phyloP scores from a whole-genome alignment of 2,888 invertebrate genomes.

The Pollenia griseotomentosa region DNA sequence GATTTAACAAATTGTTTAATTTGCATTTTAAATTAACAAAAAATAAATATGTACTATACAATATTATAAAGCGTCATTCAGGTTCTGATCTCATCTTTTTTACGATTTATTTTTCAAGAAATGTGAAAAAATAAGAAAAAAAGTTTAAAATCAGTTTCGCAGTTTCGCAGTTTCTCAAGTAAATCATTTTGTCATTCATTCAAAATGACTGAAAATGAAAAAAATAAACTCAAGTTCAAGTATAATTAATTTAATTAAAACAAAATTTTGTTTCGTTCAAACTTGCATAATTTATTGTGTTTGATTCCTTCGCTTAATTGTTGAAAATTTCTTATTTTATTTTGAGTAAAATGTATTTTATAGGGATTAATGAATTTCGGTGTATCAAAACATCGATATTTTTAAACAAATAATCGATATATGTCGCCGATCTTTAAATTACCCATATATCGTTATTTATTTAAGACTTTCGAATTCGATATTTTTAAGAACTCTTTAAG shows the following conservation, averaged over 20 bases:
- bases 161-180: slow-evolving; percentile 27
- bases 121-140: slow-evolving; percentile 19
- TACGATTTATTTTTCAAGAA: slow-evolving; percentile 22
- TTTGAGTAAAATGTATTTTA: background rate
- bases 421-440: no score
- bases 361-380: no score
- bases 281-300: slow-evolving; percentile 22
- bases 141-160: background rate
- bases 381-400: no score
- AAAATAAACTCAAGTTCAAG: slow-evolving; percentile 70
- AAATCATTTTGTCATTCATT: slow-evolving; percentile 38
- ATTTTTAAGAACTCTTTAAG: no score
- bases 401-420: no score
- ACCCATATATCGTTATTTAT: no score
- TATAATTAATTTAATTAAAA: slow-evolving; percentile 49
- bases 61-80: slow-evolving; percentile 12
- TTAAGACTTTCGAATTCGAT: no score
- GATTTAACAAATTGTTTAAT: background rate
- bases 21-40: background rate
- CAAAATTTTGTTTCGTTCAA: slow-evolving; percentile 30
- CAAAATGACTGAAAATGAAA: slow-evolving; percentile 25
- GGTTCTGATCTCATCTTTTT: slow-evolving; percentile 61
- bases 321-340: background rate
- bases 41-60: background rate
- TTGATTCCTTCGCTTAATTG: slow-evolving; percentile 1